Base-by-base conservation (phyloP, 2,113 vertebrate genomes). In the Dolichotis patagonum region DNA sequence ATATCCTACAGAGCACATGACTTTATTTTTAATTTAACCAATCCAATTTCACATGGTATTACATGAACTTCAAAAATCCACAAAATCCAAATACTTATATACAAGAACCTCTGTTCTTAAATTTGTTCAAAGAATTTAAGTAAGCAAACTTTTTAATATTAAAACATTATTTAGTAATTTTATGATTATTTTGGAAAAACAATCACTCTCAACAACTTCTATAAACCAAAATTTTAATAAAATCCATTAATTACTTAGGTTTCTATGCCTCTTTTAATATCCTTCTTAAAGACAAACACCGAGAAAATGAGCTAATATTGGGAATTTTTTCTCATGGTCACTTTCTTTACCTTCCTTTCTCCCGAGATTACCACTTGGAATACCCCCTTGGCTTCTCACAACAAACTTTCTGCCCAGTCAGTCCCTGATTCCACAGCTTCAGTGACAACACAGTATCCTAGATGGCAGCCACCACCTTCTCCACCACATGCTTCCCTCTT, bases 111-210 rank as follows among this genome's bases (percentile, higher is more conserved):
- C 49, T 62, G 20, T 82, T 95, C 67, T 84, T 85, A 69, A 63
- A 84, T 63, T 75, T 85, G 43, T 86, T 95, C 91, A 46, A 85
- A 96, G 94, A 81, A 81, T 83, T 81, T 30, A 97, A 84, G 5
- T 43, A 81, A 86, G 30, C 14, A 56, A 85, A 94, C 12, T 69
- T 95, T 80, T 94, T 46, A 91, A 60, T 32, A 86, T 89, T 91
- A 83, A 88, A 86, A 49, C 60, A 90, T 88, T 80, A 83, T 91
- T 38, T 63, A 16, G 32, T 4, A 60, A 4, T 35, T 49, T 63
- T 93, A 43, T 24, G 60, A 65, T 41, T 90, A 49, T 58, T 82
- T 96, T 8, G 41, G 41, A 88, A 26, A 87, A 87, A 41, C 32
- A 75, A 54, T 84, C 75, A 73, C 58, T 88, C 26, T 87, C 24